Evolutionary conservation across 2,797 vertebrate genomes (phyloP), one percentile per base, ranked within the genome.

Genomic region (Cryptoblepharus egeriae): DNA sequence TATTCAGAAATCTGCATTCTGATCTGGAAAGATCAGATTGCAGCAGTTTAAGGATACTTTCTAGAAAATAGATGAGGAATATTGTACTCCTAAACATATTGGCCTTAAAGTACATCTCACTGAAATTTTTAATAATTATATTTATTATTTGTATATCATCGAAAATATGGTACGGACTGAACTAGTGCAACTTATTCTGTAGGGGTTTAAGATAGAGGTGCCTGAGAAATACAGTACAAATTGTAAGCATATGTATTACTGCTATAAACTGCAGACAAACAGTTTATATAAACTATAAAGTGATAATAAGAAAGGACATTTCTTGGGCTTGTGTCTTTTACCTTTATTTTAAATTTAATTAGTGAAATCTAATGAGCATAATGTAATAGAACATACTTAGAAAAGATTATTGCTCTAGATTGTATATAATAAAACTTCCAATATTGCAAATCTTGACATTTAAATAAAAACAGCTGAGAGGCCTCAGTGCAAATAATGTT

Each of bases 261-360:
- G 60, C 84, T 83, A 77, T 67, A 0, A 55, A 4, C 8, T 85
- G 16, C 39, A 75, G 72, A 11, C 84, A 82, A 88, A 74, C 49
- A 83, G 57, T 88, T 88, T 88, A 70, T 13, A 32, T 69, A 90
- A 68, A 80, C 84, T 86, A n/a, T 1, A 1, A 69, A 69, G 37
- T 35, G 37, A 28, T 71, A 61, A 13, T 82, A 77, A 85, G 18
- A 35, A 68, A 71, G 58, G 32, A 52, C 12, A 0, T 85, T 32
- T 89, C 60, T 45, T 86, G 76, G 24, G 28, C 83, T 82, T 90
- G 86, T n/a, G 57, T n/a, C 4, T 39, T 79, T 91, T 87, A 81
- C 60, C 89, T 91, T 71, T 80, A 12, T 72, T 89, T 87, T 80
- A 9, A 77, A 4, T 88, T 88, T 90, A 89, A 84, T 86, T 88